Base-by-base conservation (phyloP, 2,888 invertebrate species). In the Oxyteleia sp. region DNA sequence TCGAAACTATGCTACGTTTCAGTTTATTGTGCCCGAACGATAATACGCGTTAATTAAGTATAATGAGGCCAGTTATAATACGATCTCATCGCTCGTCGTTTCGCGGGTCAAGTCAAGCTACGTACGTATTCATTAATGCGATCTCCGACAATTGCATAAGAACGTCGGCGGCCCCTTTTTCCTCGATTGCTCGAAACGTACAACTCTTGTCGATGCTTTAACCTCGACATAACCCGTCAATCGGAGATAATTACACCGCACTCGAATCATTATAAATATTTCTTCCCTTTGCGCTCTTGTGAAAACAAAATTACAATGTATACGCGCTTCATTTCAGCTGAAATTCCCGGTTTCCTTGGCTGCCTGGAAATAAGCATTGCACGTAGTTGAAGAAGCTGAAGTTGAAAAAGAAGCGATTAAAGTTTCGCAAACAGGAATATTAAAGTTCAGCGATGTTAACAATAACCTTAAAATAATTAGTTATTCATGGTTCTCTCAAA, bases 121-220 rank as follows among this genome's bases (percentile, higher is more conserved):
- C 82, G 86, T 86, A 86, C 86, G 83, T 86, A 85, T 87, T 89
- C 89, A 89, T 91, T 90, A 91, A 90, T 91, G 86, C 87, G 85
- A 88, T 85, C 86, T 76, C 86, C 72, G 64, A 49, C 86, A 84
- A 86, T 87, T 82, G 82, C 68, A 85, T 80, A 69, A 87, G 84
- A 87, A 68, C 71, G 61, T 82, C 80, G 86, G 23, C 61, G 83
- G 79, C 75, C 72, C 66, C 69, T 71, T 79, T 81, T 76, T 80
- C 64, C 74, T 69, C 64, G 69, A 69, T 59, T 57, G 49, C 69
- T 79, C 64, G 64, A 83, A 79, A 61, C 72, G 61, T 51, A 68
- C 61, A 76, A 82, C 69, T 59, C 78, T 61, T 61, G 83, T 78
- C 85, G 83, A 80, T 75, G 69, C 45, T 63, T 72, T 69, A 79